Percentiles rank a stretch among this genome's conserved stretches.
phyloP scores from a whole-genome alignment of 2,113 vertebrate genomes.

The Rhadina sibilatrix region DNA sequence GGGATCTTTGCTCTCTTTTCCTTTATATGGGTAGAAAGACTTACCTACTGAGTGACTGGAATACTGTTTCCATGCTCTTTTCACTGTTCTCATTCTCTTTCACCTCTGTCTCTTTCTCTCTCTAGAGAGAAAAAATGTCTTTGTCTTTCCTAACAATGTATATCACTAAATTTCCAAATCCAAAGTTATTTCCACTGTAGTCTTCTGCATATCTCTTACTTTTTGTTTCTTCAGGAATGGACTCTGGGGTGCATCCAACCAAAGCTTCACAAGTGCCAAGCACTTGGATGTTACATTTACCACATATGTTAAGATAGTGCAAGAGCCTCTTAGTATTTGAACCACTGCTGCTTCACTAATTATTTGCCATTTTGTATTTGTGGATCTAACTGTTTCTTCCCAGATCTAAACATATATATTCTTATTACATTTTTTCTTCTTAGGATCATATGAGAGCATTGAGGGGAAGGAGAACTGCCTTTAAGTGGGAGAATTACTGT shows the following conservation, averaged over 20 bases:
- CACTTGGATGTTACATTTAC: not conserved
- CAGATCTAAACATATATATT: not conserved
- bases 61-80: not conserved
- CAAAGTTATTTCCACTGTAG: not conserved
- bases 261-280: not conserved
- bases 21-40: not conserved
- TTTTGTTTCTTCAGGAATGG: not conserved
- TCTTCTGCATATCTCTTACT: not conserved
- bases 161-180: not conserved
- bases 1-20: not conserved
- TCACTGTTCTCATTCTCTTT: not conserved
- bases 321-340: not conserved
- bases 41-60: not conserved
- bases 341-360: not conserved
- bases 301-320: rapidly evolving
- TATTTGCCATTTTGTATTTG: not conserved
- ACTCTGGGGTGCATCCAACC: not conserved
- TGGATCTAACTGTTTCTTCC: not conserved
- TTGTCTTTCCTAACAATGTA: not conserved
- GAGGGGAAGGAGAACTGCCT: not conserved
- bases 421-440: not conserved
- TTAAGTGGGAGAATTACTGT: not conserved
- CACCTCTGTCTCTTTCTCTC: not conserved
- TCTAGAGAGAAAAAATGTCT: not conserved
- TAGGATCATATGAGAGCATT: not conserved